Evolutionary conservation across 1,140 invertebrate genomes (phyloP).

Genomic region (Drosophila obscura): DNA sequence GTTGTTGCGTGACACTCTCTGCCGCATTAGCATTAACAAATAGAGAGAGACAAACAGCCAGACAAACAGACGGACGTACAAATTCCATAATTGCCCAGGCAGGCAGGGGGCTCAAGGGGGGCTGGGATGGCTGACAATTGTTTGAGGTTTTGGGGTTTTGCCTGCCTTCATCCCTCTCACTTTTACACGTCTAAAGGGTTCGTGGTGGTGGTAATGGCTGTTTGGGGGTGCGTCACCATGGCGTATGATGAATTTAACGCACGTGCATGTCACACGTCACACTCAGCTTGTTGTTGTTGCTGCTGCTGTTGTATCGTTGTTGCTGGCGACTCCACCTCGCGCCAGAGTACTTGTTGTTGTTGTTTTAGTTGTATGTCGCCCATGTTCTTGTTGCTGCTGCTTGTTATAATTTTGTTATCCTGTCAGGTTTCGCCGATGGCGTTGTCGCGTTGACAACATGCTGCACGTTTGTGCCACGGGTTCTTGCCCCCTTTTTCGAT

Average conservation of each 20-base stretch:
- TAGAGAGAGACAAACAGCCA: slow-evolving; percentile 28
- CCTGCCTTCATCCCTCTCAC: neutral
- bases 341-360: slow-evolving; percentile 3
- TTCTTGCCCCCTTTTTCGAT: slow-evolving; percentile 11
- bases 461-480: slow-evolving; percentile 6
- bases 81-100: slow-evolving; percentile 24
- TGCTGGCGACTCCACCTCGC: neutral
- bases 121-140: slow-evolving; percentile 19
- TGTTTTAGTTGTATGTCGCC: slow-evolving; percentile 16
- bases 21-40: slow-evolving; percentile 74
- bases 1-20: slow-evolving; percentile 44
- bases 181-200: neutral
- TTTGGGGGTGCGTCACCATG: slow-evolving; percentile 56
- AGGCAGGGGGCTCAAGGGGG: neutral
- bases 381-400: slow-evolving; percentile 8
- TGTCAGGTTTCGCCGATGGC: slow-evolving; percentile 37
- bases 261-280: slow-evolving; percentile 71
- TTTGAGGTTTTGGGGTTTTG: slow-evolving; percentile 12
- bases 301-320: slow-evolving; percentile 8
- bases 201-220: slow-evolving; percentile 3
- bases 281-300: slow-evolving; percentile 20
- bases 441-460: slow-evolving; percentile 30
- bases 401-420: slow-evolving; percentile 57
- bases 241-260: slow-evolving; percentile 78
- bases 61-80: slow-evolving; percentile 7